Conservation (phyloP, 1,140 invertebrate genomes). For the Drosophila fuyamai region DNA sequence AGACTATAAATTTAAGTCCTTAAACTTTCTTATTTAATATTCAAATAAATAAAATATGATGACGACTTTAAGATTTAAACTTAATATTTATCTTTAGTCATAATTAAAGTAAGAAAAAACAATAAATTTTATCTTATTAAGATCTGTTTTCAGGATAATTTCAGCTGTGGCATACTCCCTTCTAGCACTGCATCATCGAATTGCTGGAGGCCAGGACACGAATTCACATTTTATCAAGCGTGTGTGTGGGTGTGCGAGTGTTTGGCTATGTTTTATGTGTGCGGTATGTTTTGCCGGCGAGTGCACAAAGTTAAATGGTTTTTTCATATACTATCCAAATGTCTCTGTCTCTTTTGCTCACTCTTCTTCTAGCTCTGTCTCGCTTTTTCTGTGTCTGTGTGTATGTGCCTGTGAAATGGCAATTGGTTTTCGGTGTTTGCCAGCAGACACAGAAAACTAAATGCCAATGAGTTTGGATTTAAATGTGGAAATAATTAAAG, state of each 20-base stretch:
- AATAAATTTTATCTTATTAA: background rate
- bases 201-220: constrained; percentile 26
- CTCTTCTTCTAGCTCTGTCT: background rate
- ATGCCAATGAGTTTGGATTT: background rate
- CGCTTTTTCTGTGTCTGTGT: background rate
- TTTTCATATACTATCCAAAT: constrained; percentile 31
- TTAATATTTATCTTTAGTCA: no score
- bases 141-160: background rate
- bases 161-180: background rate
- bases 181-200: constrained; percentile 9
- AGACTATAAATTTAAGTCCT: no score
- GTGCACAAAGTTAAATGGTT: constrained; percentile 58
- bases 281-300: constrained; percentile 43
- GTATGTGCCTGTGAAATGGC: constrained; percentile 4
- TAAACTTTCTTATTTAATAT: no score
- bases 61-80: no score
- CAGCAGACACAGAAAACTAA: background rate
- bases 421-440: constrained; percentile 31
- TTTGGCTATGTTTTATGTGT: constrained; percentile 27
- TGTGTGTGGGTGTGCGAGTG: constrained; percentile 19
- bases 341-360: background rate
- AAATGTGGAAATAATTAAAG: constrained; percentile 21
- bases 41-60: no score
- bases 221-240: constrained; percentile 34
- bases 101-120: background rate